phyloP scores from a whole-genome alignment of 2,888 invertebrate species.

The Augochlorella aurata region DNA sequence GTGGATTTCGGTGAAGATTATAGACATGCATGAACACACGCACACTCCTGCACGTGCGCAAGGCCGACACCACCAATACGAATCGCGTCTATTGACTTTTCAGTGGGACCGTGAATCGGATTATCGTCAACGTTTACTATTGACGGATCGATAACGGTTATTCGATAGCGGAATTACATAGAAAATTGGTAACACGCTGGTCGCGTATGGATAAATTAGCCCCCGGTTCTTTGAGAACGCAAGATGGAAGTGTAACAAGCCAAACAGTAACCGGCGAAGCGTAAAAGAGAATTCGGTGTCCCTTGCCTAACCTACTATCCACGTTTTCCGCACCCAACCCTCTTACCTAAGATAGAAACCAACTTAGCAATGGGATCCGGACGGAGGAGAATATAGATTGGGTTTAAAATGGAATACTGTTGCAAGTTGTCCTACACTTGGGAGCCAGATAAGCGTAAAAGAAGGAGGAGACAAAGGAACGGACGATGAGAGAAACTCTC shows the following conservation, averaged over 20 bases:
- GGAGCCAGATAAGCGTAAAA: conserved; percentile 44
- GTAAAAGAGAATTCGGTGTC: conserved; percentile 51
- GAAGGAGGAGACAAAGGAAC: conserved; percentile 40
- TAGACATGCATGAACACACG: conserved; percentile 18
- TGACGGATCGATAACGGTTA: neutral
- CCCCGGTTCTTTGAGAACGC: neutral
- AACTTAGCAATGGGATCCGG: conserved; percentile 57
- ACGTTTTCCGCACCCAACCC: neutral
- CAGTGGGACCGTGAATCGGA: conserved; percentile 9
- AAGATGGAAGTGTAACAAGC: conserved; percentile 14
- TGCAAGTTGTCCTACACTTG: conserved; percentile 58
- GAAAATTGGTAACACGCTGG: conserved; percentile 26
- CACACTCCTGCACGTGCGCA: no score
- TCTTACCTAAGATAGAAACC: conserved; percentile 54
- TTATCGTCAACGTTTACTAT: conserved; percentile 11
- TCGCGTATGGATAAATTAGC: conserved; percentile 35
- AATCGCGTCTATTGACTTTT: conserved; percentile 29
- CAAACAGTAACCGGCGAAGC: neutral
- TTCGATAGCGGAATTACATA: neutral
- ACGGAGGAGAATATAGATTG: conserved; percentile 65
- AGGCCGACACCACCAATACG: neutral
- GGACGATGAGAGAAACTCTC: conserved; percentile 66
- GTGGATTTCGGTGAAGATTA: conserved; percentile 52
- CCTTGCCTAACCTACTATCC: neutral
- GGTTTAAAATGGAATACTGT: conserved; percentile 65